phyloP scores from a whole-genome alignment of 2,113 vertebrate genomes.

The Mesembrinibis cayennensis region DNA sequence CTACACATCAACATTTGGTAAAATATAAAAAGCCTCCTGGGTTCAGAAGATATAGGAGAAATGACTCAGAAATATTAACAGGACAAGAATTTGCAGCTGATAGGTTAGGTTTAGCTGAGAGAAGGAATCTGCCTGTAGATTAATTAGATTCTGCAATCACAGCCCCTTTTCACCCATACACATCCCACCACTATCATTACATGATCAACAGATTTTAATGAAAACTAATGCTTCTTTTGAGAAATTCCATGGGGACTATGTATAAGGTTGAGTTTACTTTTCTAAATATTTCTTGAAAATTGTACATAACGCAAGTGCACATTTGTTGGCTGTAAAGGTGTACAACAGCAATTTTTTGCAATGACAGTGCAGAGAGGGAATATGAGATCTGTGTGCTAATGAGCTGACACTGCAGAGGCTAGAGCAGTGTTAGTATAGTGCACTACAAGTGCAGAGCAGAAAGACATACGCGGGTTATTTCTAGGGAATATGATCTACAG shows the following conservation, averaged over 20 bases:
- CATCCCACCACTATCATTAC: conserved; percentile 57
- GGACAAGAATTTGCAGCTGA: conserved; percentile 70
- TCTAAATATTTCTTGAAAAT: conserved; percentile 68
- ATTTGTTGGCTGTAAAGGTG: conserved; percentile 83
- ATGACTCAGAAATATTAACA: conserved; percentile 42
- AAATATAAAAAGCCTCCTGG: conserved; percentile 37
- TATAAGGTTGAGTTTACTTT: conserved; percentile 61
- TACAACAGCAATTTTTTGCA: conserved; percentile 90
- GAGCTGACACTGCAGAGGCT: conserved; percentile 97
- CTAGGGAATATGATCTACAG: conserved; percentile 48
- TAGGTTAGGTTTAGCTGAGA: conserved; percentile 52
- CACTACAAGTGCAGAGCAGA: conserved; percentile 81
- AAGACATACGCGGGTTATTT: conserved; percentile 38
- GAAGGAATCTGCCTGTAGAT: conserved; percentile 71
- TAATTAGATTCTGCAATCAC: conserved; percentile 77
- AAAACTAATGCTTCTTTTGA: conserved; percentile 37
- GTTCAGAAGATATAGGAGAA: conserved; percentile 38
- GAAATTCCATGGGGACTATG: conserved; percentile 53
- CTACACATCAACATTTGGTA: background rate
- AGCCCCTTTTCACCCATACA: conserved; percentile 55
- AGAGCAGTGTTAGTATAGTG: conserved; percentile 81
- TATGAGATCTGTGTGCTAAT: conserved; percentile 99
- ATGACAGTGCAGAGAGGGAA: conserved; percentile 91
- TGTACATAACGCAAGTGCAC: conserved; percentile 74
- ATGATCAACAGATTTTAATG: conserved; percentile 79